Percentiles rank a stretch among this genome's conserved stretches.
These are phyloP conservation scores for Pica pica DNA, from an alignment of 2,113 vertebrate genomes.

Conservation along the genomic window DNA sequence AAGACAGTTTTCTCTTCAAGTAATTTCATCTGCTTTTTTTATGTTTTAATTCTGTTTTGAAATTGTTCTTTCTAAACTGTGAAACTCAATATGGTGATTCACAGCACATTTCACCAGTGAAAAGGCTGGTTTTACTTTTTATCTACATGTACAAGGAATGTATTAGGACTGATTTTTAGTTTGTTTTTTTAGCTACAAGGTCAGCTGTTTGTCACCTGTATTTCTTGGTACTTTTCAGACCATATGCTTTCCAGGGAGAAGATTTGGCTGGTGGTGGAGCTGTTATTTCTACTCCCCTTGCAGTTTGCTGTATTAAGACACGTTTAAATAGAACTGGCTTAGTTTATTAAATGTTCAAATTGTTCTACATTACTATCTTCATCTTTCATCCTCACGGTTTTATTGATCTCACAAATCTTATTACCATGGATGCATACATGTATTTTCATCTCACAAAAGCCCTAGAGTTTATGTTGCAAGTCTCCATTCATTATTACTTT, in stretches of 20 bases:
- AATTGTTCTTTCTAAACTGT: background rate
- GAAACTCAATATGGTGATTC: background rate
- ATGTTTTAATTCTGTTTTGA: background rate
- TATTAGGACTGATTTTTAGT: background rate
- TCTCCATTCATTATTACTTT: background rate
- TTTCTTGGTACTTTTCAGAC: background rate
- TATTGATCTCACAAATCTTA: background rate
- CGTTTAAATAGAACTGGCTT: background rate
- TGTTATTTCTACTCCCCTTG: background rate
- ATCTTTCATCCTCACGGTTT: background rate
- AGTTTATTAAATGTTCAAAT: background rate
- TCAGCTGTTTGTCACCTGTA: background rate
- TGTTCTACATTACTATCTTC: background rate
- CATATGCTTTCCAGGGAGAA: background rate
- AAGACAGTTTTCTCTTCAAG: background rate
- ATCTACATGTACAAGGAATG: accelerated
- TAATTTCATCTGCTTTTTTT: background rate
- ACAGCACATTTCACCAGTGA: background rate
- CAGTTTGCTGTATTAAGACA: background rate
- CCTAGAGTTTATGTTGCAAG: background rate
- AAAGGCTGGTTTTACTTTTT: background rate
- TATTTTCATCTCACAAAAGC: background rate
- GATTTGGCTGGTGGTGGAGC: background rate
- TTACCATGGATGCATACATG: background rate
- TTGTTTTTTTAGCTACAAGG: background rate